These are phyloP conservation scores for Dicyrtoma fusca DNA, from an alignment of 2,888 invertebrate genomes.

Conservation along the genomic window DNA sequence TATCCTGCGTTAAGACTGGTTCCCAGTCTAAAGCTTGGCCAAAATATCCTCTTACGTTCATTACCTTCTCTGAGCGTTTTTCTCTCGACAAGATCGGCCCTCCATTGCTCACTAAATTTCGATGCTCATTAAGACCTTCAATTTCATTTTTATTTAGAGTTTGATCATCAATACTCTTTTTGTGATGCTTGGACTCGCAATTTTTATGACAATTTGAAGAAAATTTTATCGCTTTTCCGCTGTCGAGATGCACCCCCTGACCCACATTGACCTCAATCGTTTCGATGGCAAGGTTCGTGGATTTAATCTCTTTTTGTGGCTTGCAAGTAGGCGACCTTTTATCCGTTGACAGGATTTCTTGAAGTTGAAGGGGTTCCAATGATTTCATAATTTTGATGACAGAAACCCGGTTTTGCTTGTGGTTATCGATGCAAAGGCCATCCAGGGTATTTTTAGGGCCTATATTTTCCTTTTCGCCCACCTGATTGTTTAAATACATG, in stretches of 20 bases:
- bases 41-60: not conserved
- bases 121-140: not conserved
- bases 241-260: not conserved
- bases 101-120: too few relatives aligned
- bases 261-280: not conserved
- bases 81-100: not conserved
- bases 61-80: not conserved
- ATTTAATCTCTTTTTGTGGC: not conserved
- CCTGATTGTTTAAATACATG: not conserved
- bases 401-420: too few relatives aligned
- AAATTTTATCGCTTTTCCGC: not conserved
- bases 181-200: not conserved
- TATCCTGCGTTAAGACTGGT: not conserved
- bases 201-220: constrained; percentile 5
- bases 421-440: not conserved
- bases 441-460: not conserved
- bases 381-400: too few relatives aligned
- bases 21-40: not conserved
- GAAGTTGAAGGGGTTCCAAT: too few relatives aligned
- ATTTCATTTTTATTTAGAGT: not conserved
- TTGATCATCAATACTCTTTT: not conserved
- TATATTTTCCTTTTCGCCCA: not conserved
- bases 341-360: too few relatives aligned
- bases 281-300: not conserved
- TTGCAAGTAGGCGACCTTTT: not conserved